Evolutionary conservation across 53 echinoderm and acorn worm genomes (phyloP), one percentile per base, ranked within the genome.

Genomic region (Actinopyga echinites): DNA sequence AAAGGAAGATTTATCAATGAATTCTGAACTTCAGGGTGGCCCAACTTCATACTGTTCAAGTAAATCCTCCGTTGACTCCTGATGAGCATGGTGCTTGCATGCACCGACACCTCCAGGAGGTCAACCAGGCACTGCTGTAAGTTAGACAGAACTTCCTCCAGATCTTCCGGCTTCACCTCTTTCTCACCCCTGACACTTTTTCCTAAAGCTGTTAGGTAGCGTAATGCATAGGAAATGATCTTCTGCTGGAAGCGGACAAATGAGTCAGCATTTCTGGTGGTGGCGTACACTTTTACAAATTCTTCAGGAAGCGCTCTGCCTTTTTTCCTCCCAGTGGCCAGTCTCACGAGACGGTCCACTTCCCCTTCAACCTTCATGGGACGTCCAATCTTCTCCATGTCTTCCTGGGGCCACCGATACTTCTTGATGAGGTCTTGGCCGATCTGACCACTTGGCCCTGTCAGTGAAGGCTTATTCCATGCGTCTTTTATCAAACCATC

Each of bases 51-150:
- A 1, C 42, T 44, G n/a, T 71, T 44, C 71, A 71, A 23, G 37
- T 71, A 26, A 0, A 71, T 44, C 42, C 71, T 40, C 26, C 71
- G 40, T n/a, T 44, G 71, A 71, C 37, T 26, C 26, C 44, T 71
- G 20, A 26, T 44, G 44, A 44, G 42, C 24, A 71, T 22, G 37
- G 44, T 12, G 8, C 25, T 43, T 17, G 25, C 37, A 23, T 35
- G 40, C 4, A 71, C 71, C 0, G 71, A 38, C 7, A 44, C 44
- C 6, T 71, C 71, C 13, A 40, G 40, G n/a, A 71, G 23, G 71
- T 71, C 71, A 71, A 71, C 44, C 24, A 71, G 2, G 26, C 71
- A 71, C 71, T 71, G 71, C n/a, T 44, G 24, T 20, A 71, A 40
- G 71, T 71, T 71, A 26, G 40, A 25, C 3, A 71, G 25, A 6